Percentiles rank a stretch among this genome's conserved stretches.
These are phyloP conservation scores for Batillaria attramentaria DNA, from an alignment of 1,140 invertebrate genomes.

Conservation along the genomic window DNA sequence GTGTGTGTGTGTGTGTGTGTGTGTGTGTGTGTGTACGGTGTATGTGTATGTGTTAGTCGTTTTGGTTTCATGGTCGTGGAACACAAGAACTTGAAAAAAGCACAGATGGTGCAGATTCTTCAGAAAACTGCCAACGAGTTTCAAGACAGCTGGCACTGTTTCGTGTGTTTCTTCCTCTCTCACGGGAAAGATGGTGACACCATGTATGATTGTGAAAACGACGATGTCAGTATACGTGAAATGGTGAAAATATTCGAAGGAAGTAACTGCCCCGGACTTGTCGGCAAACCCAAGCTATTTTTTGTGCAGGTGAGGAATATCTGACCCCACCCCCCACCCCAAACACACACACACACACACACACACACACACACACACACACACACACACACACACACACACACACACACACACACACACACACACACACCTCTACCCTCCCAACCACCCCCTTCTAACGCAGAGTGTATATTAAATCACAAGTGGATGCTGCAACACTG, in stretches of 20 bases:
- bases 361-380: slow-evolving; percentile 19
- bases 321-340: not conserved
- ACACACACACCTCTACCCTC: not conserved
- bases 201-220: too few relatives aligned
- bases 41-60: not conserved
- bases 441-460: too few relatives aligned
- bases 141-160: not conserved
- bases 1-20: slow-evolving; percentile 7
- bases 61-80: not conserved
- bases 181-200: too few relatives aligned
- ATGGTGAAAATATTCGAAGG: too few relatives aligned
- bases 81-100: not conserved
- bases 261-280: too few relatives aligned
- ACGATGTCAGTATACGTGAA: too few relatives aligned
- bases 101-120: not conserved
- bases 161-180: not conserved
- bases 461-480: too few relatives aligned
- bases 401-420: slow-evolving; percentile 7
- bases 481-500: too few relatives aligned
- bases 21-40: not conserved
- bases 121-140: not conserved
- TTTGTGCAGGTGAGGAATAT: too few relatives aligned
- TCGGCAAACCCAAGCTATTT: too few relatives aligned
- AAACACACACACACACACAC: not conserved
- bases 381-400: not conserved